Percentiles rank a stretch among this genome's conserved stretches.
phyloP scores from a whole-genome alignment of 2,888 invertebrate genomes.

The Thecocarcelia acutangulata region DNA sequence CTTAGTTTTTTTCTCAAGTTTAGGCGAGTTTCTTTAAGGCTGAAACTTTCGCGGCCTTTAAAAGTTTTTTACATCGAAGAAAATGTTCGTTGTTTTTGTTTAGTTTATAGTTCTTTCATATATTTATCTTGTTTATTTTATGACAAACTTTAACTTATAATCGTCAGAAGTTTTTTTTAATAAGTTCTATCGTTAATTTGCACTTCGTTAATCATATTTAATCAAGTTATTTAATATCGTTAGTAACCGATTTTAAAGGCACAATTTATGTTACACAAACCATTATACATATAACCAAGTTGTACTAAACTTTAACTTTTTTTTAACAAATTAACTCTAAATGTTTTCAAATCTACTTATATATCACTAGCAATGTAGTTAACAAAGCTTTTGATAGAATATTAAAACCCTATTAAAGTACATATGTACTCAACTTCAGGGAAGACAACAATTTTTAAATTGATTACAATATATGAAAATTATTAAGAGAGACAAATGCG shows the following conservation, averaged over 20 bases:
- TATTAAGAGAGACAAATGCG: conserved; percentile 32
- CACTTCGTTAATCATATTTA: conserved; percentile 34
- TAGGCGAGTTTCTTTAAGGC: background rate
- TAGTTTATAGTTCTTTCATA: conserved; percentile 46
- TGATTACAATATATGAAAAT: conserved; percentile 17
- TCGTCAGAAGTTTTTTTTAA: conserved; percentile 34
- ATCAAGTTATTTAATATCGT: conserved; percentile 37
- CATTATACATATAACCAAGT: conserved; percentile 23
- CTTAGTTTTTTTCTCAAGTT: background rate
- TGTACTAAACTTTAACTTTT: conserved; percentile 20
- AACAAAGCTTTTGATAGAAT: conserved; percentile 7
- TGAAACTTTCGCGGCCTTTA: conserved; percentile 9
- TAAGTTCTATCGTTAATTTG: conserved; percentile 35
- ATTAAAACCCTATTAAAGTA: background rate
- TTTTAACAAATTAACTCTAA: conserved; percentile 6
- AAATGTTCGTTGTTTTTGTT: conserved; percentile 46
- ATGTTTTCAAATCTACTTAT: conserved; percentile 12
- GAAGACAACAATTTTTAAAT: conserved; percentile 3
- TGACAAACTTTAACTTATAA: conserved; percentile 20
- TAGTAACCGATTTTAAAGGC: conserved; percentile 58
- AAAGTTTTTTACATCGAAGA: conserved; percentile 13
- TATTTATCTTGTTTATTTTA: conserved; percentile 30
- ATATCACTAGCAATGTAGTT: conserved; percentile 24
- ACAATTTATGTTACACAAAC: conserved; percentile 45
- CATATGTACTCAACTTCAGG: conserved; percentile 7